Evolutionary conservation across 2,888 invertebrate genomes (phyloP), one percentile per base, ranked within the genome.

Genomic region (Andrena chrysosceles): DNA sequence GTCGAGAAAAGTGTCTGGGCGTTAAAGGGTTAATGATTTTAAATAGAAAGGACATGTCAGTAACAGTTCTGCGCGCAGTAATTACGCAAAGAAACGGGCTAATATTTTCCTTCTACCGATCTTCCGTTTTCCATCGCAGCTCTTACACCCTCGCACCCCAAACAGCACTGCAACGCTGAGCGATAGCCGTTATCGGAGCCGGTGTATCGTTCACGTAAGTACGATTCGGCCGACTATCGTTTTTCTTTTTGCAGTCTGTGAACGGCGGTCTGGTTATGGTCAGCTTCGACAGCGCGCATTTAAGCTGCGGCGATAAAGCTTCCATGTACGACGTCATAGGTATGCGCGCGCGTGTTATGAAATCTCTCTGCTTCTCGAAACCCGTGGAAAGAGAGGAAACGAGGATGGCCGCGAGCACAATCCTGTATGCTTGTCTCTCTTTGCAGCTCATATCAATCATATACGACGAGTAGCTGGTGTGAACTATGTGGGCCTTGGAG

Each of bases 181-280:
- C 31, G 20, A 52, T 16, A 16, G 52, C 8, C 8, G 26, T 0
- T 72, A 49, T n/a, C 49, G 10, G 20, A 8, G 23, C 20, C 31
- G 4, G 29, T 13, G 13, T 1, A 52, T 56, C 62, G 59, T 33
- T 42, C 4, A 23, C 8, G 54, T 49, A 42, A 64, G 33, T 20
- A 16, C 62, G 56, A 59, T 71, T 70, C 49, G n/a, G 6, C 13
- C 20, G 23, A 63, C 31, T 69, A 67, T 77, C 60, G 35, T 74
- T 59, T 71, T 31, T 67, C 59, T 68, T 48, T 74, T 87, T 93
- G 68, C 92, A 96, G 96, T 95, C 95, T 85, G 94, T 94, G 86
- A 96, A 96, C 91, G 95, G 95, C 62, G 96, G 96, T 79, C 93
- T 96, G 87, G 95, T 96, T 67, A 96, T 96, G 96, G 95, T 96